Base-by-base conservation (phyloP, 1,140 invertebrate species). In the Adelges cooleyi region DNA sequence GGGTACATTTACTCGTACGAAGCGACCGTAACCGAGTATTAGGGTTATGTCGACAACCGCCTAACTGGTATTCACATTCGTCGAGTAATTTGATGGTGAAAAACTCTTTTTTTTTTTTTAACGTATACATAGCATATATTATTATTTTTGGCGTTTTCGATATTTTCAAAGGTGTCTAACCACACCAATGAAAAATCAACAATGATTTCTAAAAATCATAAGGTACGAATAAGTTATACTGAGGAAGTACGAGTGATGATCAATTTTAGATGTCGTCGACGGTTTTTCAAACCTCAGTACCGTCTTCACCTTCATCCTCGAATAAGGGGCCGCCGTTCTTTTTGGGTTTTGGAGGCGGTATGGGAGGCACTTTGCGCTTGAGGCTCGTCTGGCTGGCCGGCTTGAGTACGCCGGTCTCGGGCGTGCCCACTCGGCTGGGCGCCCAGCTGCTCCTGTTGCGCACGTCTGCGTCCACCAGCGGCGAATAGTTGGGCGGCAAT, bases 251-350 rank as follows among this genome's bases (percentile, higher is more conserved):
- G 33, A 20, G 33, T 11, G 25, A 62, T 51, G 2, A 20, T 46
- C 11, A 33, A 6, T 33, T 33, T 33, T 33, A 33, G 5, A 44
- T 8, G n/a, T 44, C n/a, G 15, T 15, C n/a, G 4, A n/a, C n/a
- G n/a, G n/a, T n/a, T 17, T 65, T 51, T 78, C 74, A 89, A 77
- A 91, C 87, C 79, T 90, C 87, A 69, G 87, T 91, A 42, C 88
- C 88, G 70, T 91, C 87, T 71, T 90, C 87, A 11, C 86, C 86
- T 75, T 91, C 87, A 71, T 91, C 88, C 71, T 90, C 86, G 70
- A 88, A 89, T 44, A 89, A 73, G 27, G 86, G 86, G 80, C 81
- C 69, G 73, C 76, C 44, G 78, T 79, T 11, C 71, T 86, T 89
- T 77, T 86, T 86, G 71, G 87, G 88, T 1, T 87, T 87, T 68